phyloP scores from a whole-genome alignment of 1,140 invertebrate genomes.

The Caenorhabditis tropicalis region DNA sequence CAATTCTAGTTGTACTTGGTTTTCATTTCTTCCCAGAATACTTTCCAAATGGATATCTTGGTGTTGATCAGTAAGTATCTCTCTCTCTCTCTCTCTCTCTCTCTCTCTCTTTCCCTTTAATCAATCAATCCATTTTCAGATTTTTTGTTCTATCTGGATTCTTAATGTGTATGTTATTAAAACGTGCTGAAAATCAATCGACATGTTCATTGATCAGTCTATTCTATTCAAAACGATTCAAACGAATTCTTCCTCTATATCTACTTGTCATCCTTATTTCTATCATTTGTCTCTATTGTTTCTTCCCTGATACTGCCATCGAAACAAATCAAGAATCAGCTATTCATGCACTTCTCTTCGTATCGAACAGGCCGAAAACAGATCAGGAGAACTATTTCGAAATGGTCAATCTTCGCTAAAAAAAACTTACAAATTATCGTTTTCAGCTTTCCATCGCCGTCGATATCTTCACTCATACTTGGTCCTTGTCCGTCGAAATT shows the following conservation, averaged over 20 bases:
- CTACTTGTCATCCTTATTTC: constrained; percentile 9
- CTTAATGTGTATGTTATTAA: constrained; percentile 8
- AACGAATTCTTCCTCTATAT: constrained; percentile 11
- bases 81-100: background rate
- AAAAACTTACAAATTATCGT: too few relatives aligned
- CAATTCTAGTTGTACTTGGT: background rate
- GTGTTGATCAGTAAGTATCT: constrained; percentile 10
- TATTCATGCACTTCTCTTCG: background rate
- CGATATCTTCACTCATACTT: constrained; percentile 45
- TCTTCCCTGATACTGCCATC: background rate
- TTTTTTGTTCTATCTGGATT: constrained; percentile 18
- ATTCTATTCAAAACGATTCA: background rate
- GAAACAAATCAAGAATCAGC: constrained; percentile 6
- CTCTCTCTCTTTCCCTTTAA: too few relatives aligned
- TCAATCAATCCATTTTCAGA: background rate
- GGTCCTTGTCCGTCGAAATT: constrained; percentile 44
- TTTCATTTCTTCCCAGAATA: constrained; percentile 15
- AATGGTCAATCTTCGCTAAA: too few relatives aligned
- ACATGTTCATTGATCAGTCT: background rate
- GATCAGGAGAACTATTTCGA: background rate
- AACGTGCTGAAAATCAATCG: constrained; percentile 1
- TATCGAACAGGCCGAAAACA: constrained; percentile 7
- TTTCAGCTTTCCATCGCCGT: constrained; percentile 46
- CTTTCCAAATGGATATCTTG: constrained; percentile 7
- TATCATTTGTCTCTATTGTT: constrained; percentile 4